Base-by-base conservation (phyloP, 2,113 vertebrate species). In the Columbina picui region DNA sequence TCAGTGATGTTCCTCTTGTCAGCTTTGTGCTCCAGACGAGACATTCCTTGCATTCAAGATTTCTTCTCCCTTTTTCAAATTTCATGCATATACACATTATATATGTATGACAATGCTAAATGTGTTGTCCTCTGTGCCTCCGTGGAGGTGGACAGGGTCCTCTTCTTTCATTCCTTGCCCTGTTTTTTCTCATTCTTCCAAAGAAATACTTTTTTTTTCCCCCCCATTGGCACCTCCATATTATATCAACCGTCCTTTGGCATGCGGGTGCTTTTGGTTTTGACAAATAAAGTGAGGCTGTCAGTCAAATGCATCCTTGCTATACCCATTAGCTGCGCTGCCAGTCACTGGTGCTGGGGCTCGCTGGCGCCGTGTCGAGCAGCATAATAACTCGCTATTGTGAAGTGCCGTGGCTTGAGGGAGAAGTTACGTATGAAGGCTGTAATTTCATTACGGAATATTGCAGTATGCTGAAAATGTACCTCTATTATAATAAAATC, bases 381-480 rank as follows among this genome's bases (percentile, higher is more conserved):
- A 79, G 92, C 73, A 55, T 94, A 90, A 90, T 88, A 94, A 93
- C 88, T 88, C 60, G 82, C 56, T 92, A 61, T 86, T 95, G 63
- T 90, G 60, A 84, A 84, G 88, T 67, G 90, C 69, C 2, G 0
- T 96, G 74, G 90, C 96, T 93, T 75, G 68, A 90, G 95, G 92
- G 68, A 90, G 64, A 96, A 79, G 60, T 86, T 87, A 30, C 1
- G 69, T 68, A 29, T 70, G 68, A 95, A 96, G 79, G 59, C 86
- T 60, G 49, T 93, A 84, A 92, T 94, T 95, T 78, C 73, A 86
- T 96, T 96, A 94, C 3, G 15, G 83, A 84, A 81, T 95, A 96
- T 89, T 93, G 76, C 86, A 84, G 38, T 76, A 52, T 60, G 80
- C 80, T 74, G 91, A 84, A 90, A 92, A 71, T 34, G 29, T 65